Evolutionary conservation across 92 coral and sea anemone genomes (phyloP), one percentile per base, ranked within the genome.

Genomic region (Umimayanthus chanpuru): DNA sequence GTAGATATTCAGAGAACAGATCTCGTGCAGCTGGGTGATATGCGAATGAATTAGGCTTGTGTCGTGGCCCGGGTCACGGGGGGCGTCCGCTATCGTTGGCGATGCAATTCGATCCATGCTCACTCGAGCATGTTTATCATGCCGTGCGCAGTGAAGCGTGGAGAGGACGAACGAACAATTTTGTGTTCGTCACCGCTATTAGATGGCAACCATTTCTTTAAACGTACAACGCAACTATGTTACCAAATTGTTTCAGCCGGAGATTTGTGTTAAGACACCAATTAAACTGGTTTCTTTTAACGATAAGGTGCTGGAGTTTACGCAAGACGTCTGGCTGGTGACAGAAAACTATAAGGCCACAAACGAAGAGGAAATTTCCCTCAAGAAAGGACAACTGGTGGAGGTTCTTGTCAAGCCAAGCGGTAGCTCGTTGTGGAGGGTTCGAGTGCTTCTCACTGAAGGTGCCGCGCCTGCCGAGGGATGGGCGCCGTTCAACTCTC

Each of bases 311-410:
- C 86, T 95, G 56, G 98, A 95, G 73, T 93, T 90, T 86, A 80
- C 81, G 40, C 92, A 92, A 78, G 94, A 95, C 40, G 90, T 93
- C 36, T 95, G 98, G 98, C 79, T 92, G 72, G 98, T 95, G 73
- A 92, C 96, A 23, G 99, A 97, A 77, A 96, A 91, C 92, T 97
- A 92, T 93, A 93, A 90, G 58, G 98, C 97, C 9, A 70, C 92
- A 3, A 93, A 90, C 85, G 98, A 97, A 72, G 99, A 97, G 86
- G 99, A 97, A 85, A 90, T 97, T n/a, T 97, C 98, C 5, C 85
- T 97, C 9, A 95, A 92, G 95, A 97, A 97, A 75, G 99, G 98
- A 28, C 99, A 97, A 72, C 89, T 92, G 26, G 99, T 97, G 2
- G 99, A 97, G 66, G 96, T 97, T 9, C 94, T 97, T 81, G 99